phyloP scores from a whole-genome alignment of 2,888 invertebrate species.

The Podotricha telesiphe region DNA sequence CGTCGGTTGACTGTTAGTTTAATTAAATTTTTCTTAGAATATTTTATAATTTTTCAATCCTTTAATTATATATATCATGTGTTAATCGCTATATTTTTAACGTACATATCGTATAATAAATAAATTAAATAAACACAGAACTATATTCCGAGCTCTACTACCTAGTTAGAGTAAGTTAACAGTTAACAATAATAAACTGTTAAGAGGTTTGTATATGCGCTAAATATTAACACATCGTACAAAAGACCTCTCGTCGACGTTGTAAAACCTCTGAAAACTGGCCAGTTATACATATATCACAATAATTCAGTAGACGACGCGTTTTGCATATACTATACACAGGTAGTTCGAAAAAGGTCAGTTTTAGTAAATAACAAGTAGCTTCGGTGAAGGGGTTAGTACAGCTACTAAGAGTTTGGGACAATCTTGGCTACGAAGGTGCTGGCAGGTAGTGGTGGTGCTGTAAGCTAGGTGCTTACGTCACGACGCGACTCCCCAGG shows the following conservation, averaged over 20 bases:
- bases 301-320: slow-evolving; percentile 61
- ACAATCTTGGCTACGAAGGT: slow-evolving; percentile 20
- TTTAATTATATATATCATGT: background rate
- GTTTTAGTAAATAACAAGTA: slow-evolving; percentile 35
- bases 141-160: slow-evolving; percentile 21
- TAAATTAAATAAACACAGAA: background rate
- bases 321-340: slow-evolving; percentile 15
- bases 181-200: slow-evolving; percentile 79
- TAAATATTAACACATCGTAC: slow-evolving; percentile 61
- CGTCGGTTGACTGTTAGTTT: background rate
- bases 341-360: slow-evolving; percentile 8
- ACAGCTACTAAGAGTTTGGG: slow-evolving; percentile 38
- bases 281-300: slow-evolving; percentile 69
- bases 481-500: background rate
- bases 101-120: background rate
- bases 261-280: slow-evolving; percentile 77
- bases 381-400: slow-evolving; percentile 27
- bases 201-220: slow-evolving; percentile 62
- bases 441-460: background rate
- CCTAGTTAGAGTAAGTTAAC: slow-evolving; percentile 60
- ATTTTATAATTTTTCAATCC: background rate
- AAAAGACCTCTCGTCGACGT: slow-evolving; percentile 68
- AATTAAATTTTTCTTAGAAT: too few relatives aligned
- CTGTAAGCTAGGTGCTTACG: background rate
- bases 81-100: background rate